Evolutionary conservation across 2,888 invertebrate genomes (phyloP).

Genomic region (Leptarthrus brevirostris): DNA sequence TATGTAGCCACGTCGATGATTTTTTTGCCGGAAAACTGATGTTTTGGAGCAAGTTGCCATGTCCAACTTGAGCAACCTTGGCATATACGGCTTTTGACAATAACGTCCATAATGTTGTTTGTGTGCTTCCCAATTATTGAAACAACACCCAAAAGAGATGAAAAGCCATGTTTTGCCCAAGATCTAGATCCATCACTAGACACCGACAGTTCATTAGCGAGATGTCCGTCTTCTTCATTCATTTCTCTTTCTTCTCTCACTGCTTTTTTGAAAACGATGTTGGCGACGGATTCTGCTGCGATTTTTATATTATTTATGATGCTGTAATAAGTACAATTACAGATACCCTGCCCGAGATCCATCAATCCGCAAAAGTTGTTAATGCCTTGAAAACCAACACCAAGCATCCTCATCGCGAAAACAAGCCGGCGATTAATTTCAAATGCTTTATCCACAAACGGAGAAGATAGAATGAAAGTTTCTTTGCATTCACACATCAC

Average conservation of each 20-base stretch:
- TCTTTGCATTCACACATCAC: background rate
- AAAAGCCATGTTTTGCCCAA: background rate
- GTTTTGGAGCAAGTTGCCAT: too few species aligned
- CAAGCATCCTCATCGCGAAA: background rate
- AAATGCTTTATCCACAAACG: background rate
- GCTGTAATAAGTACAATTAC: background rate
- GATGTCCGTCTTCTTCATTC: background rate
- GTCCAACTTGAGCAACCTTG: conserved; percentile 15
- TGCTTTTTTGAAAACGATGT: background rate
- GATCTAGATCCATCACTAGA: background rate
- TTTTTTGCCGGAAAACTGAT: too few species aligned
- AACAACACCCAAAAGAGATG: background rate
- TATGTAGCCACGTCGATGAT: too few species aligned
- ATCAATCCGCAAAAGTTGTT: background rate
- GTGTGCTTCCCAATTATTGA: conserved; percentile 13
- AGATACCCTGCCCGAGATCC: background rate
- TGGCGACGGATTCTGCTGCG: background rate
- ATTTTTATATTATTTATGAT: background rate
- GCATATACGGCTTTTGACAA: conserved; percentile 12
- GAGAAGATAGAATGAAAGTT: background rate
- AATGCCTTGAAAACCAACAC: background rate
- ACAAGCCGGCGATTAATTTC: background rate
- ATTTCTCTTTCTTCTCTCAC: background rate
- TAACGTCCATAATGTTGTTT: conserved; percentile 17
- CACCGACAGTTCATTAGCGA: background rate